Evolutionary conservation across 2,888 invertebrate species (phyloP).

Genomic region (Celastrina argiolus): DNA sequence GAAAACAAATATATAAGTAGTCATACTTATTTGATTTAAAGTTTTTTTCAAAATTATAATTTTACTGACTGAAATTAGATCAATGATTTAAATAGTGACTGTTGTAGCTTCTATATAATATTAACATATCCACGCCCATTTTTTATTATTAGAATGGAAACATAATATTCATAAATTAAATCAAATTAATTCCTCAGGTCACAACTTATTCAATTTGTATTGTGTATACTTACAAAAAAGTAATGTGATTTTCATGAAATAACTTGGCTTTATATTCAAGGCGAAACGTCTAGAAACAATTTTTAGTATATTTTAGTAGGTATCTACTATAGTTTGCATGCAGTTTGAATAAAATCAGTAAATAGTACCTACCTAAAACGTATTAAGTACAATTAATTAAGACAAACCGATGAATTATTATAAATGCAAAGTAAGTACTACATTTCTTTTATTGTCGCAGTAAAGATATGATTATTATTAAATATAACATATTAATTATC

Average conservation of each 20-base stretch:
- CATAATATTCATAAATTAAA: neutral
- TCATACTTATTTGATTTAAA: too few relatives aligned
- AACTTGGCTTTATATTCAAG: neutral
- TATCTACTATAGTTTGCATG: neutral
- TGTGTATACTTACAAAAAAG: neutral
- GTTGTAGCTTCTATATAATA: neutral
- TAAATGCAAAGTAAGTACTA: too few relatives aligned
- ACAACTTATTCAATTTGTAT: neutral
- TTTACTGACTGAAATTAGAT: too few relatives aligned
- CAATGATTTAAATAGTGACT: neutral
- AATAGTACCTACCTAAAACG: neutral
- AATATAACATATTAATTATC: too few relatives aligned
- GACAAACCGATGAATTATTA: too few relatives aligned
- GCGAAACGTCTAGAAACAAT: neutral
- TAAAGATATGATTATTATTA: too few relatives aligned
- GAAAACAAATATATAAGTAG: too few relatives aligned
- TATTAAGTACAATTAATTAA: too few relatives aligned
- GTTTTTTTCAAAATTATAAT: too few relatives aligned
- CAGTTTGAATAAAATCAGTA: neutral
- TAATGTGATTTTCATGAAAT: constrained; percentile 1
- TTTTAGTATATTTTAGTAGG: neutral
- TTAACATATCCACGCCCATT: neutral
- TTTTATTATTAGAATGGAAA: neutral
- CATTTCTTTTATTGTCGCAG: too few relatives aligned
- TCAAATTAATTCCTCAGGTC: neutral